Conservation (phyloP, 2,888 invertebrate species). For the Drosophila sordidula region DNA sequence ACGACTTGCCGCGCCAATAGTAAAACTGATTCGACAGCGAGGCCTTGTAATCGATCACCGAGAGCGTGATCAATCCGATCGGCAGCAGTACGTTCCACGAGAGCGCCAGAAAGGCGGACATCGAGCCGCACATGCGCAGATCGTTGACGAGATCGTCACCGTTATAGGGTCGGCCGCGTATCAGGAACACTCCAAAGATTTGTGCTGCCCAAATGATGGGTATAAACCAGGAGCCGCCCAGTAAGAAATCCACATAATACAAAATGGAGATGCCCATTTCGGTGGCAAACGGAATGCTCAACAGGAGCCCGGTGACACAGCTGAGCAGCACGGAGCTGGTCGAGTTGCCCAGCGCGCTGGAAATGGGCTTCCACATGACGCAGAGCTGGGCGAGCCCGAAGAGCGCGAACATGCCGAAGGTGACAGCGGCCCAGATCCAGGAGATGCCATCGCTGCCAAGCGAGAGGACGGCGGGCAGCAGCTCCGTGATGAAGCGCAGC, state of each 20-base stretch:
- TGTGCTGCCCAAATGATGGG: conserved; percentile 91
- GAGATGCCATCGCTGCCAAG: conserved; percentile 90
- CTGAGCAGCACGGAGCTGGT: conserved; percentile 91
- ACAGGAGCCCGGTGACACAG: conserved; percentile 92
- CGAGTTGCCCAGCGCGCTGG: conserved; percentile 91
- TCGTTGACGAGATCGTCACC: conserved; percentile 86
- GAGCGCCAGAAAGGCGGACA: conserved; percentile 90
- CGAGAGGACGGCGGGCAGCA: conserved; percentile 94
- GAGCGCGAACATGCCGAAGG: conserved; percentile 93
- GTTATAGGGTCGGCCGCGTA: conserved; percentile 93
- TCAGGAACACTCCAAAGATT: conserved; percentile 93
- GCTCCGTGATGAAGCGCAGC: conserved; percentile 93
- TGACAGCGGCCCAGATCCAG: conserved; percentile 94
- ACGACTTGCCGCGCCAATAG: conserved; percentile 89
- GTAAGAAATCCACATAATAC: conserved; percentile 93
- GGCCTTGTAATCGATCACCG: conserved; percentile 90
- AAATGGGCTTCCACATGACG: conserved; percentile 96
- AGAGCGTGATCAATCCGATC: conserved; percentile 90
- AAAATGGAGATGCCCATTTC: conserved; percentile 93
- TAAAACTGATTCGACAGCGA: conserved; percentile 89
- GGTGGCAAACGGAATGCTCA: conserved; percentile 94
- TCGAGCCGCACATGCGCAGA: conserved; percentile 86
- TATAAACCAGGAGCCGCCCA: conserved; percentile 95
- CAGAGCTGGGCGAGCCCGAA: conserved; percentile 95
- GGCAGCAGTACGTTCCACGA: conserved; percentile 95